Evolutionary conservation across 2,113 vertebrate species (phyloP), one percentile per base, ranked within the genome.

Genomic region (Delphinapterus leucas): DNA sequence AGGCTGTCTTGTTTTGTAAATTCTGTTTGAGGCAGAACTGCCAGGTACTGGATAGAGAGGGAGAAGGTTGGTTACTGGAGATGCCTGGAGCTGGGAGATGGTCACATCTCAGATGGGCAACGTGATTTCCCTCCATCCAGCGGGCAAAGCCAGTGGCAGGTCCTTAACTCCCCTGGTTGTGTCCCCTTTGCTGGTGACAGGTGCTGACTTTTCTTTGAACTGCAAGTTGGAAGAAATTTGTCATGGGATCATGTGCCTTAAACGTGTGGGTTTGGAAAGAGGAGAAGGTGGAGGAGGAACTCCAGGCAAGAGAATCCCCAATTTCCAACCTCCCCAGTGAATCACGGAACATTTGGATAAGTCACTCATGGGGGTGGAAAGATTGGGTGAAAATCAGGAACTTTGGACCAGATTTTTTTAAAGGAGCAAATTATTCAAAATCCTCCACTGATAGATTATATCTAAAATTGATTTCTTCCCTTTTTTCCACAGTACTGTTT

Each of bases 271-370:
- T 88, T 95, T 93, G 76, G 88, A 94, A 81, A 92, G 97, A 94
- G 97, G 97, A 96, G 80, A 95, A 96, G 94, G 94, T 1, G 4
- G 93, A 96, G 97, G 97, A 97, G 96, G 97, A 96, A 97, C 90
- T 96, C 44, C 61, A 96, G 82, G 87, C 95, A 61, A 85, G 95
- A 97, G 95, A 94, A 90, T 92, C 92, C 96, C 91, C 4, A 7
- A 81, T 93, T 95, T 81, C 79, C 84, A 92, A 5, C 94, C 94
- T 91, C 90, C 58, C 36, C 33, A 18, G 87, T 89, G 97, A 97
- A 96, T 98, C 97, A 98, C 0, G 21, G 96, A 95, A 94, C 95
- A 90, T 68, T 97, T 71, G 88, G 81, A 83, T 96, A 97, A 97
- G 80, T 97, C 92, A 96, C 65, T 97, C 38, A 63, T 5, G 92